Evolutionary conservation across 2,797 vertebrate genomes (phyloP).

Genomic region (Anabas testudineus): DNA sequence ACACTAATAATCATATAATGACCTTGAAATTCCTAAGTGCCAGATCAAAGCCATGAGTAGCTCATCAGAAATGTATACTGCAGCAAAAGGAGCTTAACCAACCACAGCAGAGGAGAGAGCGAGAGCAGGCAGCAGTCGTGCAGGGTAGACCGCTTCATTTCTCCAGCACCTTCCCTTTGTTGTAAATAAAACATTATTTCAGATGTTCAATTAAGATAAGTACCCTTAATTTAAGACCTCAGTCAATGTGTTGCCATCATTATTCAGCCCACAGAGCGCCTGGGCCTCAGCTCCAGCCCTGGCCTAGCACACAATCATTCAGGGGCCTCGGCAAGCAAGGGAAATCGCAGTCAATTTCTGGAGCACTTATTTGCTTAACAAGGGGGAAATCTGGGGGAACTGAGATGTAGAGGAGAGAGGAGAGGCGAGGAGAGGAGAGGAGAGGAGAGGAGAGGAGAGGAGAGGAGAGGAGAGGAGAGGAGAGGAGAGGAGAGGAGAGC

Average conservation of each 20-base stretch:
- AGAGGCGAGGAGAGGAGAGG: conserved; percentile 2
- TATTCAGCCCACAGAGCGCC: conserved; percentile 79
- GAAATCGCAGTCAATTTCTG: conserved; percentile 88
- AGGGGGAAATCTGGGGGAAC: conserved; percentile 75
- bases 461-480: neutral
- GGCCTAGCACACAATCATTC: conserved; percentile 84
- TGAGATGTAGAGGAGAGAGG: conserved; percentile 23
- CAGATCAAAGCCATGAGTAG: conserved; percentile 54
- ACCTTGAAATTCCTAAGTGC: conserved; percentile 63
- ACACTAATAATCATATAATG: conserved; percentile 54
- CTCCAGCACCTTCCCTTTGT: conserved; percentile 83
- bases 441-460: neutral
- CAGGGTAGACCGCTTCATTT: conserved; percentile 76
- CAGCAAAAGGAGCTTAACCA: conserved; percentile 75
- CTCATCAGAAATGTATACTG: conserved; percentile 76
- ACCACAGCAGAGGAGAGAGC: conserved; percentile 53
- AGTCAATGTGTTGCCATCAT: conserved; percentile 82
- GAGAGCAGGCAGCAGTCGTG: conserved; percentile 59
- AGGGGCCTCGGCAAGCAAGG: conserved; percentile 74
- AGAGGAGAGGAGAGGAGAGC: neutral
- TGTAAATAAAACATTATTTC: conserved; percentile 90
- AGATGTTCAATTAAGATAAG: conserved; percentile 90
- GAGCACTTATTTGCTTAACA: conserved; percentile 85
- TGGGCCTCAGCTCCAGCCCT: conserved; percentile 70
- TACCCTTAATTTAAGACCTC: conserved; percentile 88